Evolutionary conservation across 2,888 invertebrate species (phyloP), one percentile per base, ranked within the genome.

Genomic region (Tillus elongatus): DNA sequence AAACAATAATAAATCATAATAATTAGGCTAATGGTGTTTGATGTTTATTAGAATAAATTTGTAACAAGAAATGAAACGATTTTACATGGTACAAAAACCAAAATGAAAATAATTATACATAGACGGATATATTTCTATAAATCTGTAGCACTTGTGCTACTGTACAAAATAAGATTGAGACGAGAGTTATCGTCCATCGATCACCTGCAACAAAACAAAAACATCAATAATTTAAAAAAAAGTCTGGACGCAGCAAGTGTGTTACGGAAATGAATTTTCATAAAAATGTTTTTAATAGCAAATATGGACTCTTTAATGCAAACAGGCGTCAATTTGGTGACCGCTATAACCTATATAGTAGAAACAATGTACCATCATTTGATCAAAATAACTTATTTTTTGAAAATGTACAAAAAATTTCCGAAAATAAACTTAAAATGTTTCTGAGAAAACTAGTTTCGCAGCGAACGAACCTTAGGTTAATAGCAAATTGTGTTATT

Each of bases 21-120:
- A 19, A 19, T 19, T 52, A 55, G 50, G 49, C 52, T 54, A 50
- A 50, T 44, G 42, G 33, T 35, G 39, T 33, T 35, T 42, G 46
- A 38, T 45, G 40, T 49, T 39, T 43, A 46, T 34, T 45, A 48
- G 6, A n/a, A 19, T 8, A 8, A 6, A 19, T 19, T 8, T 19
- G 24, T 8, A 6, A 19, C 6, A 19, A n/a, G n/a, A 19, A 8
- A 6, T 8, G 6, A 8, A 8, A 19, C 24, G 24, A 19, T 8
- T 8, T 19, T 19, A 8, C 6, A 8, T 19, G n/a, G n/a, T 6
- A 19, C 6, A 19, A 6, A 6, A 19, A 19, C n/a, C 24, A 42
- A 39, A 44, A 34, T 37, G 44, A 50, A 52, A 52, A 51, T 52
- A 50, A 53, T 50, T 53, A 56, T 56, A 56, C 53, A 55, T 56